Base-by-base conservation (phyloP, 2,113 vertebrate species). In the Nerophis ophidion region DNA sequence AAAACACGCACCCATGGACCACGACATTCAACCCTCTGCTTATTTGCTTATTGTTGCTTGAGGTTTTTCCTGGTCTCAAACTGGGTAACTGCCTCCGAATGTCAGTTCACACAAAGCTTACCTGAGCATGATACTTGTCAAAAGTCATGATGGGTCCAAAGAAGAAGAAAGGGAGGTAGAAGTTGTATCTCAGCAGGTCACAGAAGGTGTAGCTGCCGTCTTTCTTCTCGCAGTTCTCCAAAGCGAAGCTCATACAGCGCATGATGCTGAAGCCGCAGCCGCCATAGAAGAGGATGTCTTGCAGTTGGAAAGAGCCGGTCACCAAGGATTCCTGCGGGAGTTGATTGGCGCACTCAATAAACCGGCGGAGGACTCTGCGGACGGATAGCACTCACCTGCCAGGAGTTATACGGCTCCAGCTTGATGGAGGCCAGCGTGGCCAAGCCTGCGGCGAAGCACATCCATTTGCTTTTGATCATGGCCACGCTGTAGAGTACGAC, bases 131-230 rank as follows among this genome's bases (percentile, higher is more conserved):
- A 84, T 91, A 99, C 79, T 62, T 88, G 79, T 99, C 97, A 38
- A 98, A 99, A 0, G 95, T 98, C 96, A 98, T 98, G 77, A 99
- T 80, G 5, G 97, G 97, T 61, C 97, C 96, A 0, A 98, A 99
- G 89, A 96, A 99, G 90, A 99, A 99, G 89, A 98, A 98, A 0
- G 96, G 96, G 89, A 99, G 92, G 92, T 99, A 99, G 93, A 98
- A 99, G 81, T 99, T 99, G 89, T 99, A 99, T 74, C 92, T 95
- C 85, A 98, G 86, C 81, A 99, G 91, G 78, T 97, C 93, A 0
- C 86, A 76, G 49, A 98, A 91, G 5, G 91, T 91, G 81, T 92
- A 97, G 83, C 88, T 92, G 48, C 92, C 93, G 0, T 93, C 91
- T 3, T 92, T 91, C 83, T 57, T 92, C 51, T 95, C 90, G 0